Evolutionary conservation across 2,888 invertebrate genomes (phyloP).

Genomic region (Pyrrhia umbra): DNA sequence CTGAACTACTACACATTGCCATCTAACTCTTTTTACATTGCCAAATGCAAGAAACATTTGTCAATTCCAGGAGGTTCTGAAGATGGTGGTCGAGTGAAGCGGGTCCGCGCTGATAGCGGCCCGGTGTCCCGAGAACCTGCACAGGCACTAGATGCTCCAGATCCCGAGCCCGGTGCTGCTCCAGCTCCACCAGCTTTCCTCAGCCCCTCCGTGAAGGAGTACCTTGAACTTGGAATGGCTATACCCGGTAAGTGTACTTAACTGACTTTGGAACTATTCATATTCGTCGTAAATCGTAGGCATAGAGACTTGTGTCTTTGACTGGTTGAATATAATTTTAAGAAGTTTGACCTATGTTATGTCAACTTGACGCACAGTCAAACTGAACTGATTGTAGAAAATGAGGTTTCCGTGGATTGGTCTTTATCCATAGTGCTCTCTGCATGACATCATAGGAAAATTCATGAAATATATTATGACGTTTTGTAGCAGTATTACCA

Average conservation of each 20-base stretch:
- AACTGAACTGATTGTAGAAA: no score
- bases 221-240: slow-evolving; percentile 96
- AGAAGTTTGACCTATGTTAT: no score
- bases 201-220: slow-evolving; percentile 96
- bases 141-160: slow-evolving; percentile 86
- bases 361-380: no score
- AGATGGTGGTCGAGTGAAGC: slow-evolving; percentile 91
- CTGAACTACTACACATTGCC: not conserved
- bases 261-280: not conserved
- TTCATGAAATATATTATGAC: not conserved
- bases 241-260: slow-evolving; percentile 94
- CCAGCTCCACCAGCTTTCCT: slow-evolving; percentile 94
- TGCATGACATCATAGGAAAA: no score
- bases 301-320: no score
- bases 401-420: not conserved
- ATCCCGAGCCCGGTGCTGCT: slow-evolving; percentile 85
- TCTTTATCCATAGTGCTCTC: not conserved
- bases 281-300: no score
- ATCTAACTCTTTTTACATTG: not conserved
- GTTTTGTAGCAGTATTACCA: not conserved
- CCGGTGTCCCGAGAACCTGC: slow-evolving; percentile 81
- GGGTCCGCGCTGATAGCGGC: slow-evolving; percentile 86
- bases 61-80: slow-evolving; percentile 90
- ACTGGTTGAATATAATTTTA: no score
- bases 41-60: not conserved